Evolutionary conservation across 2,888 invertebrate species (phyloP), one percentile per base, ranked within the genome.

Genomic region (Agrotis exclamationis): DNA sequence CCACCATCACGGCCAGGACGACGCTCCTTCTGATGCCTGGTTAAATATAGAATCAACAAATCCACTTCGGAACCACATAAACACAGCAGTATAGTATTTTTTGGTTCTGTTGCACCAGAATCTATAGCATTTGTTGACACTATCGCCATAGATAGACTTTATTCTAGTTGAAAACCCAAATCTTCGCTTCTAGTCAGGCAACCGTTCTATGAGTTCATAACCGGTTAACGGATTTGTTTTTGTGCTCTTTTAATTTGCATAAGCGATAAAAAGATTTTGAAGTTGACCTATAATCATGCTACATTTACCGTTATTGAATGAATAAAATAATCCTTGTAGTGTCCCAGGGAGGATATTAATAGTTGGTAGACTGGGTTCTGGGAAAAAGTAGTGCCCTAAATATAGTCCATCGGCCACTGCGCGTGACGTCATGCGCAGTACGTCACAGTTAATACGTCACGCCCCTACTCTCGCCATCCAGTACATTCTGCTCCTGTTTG

Each of bases 381-480:
- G 54, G 63, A 66, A 81, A 71, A 63, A 65, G 59, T 63, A 58
- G 22, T 63, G 76, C 57, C 59, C 82, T 58, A 76, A 84, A 78
- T 67, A 70, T 77, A 69, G 78, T 51, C 45, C 39, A 67, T 64
- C 62, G 60, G 56, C 65, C 54, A 76, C 39, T 83, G 84, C 86
- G 84, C 84, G 84, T 89, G 88, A 91, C 91, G 91, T 91, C 90
- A 90, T 90, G 88, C 92, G 89, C 89, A 88, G 88, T 85, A 87
- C 90, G 89, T 91, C 91, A 91, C 83, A 68, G 65, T 62, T 57
- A 71, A 88, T 89, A 91, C 91, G 91, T 91, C 90, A 90, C 70
- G 45, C 45, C 71, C 75, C 45, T 54, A 28, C 14, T 76, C 58
- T 28, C 66, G 33, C 66, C 57, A 54, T 71, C 68, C 76, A 74